Percentiles rank a stretch among this genome's conserved stretches.
Evolutionary conservation across 1,140 invertebrate genomes (phyloP).

Genomic region (Holotrichia oblita): DNA sequence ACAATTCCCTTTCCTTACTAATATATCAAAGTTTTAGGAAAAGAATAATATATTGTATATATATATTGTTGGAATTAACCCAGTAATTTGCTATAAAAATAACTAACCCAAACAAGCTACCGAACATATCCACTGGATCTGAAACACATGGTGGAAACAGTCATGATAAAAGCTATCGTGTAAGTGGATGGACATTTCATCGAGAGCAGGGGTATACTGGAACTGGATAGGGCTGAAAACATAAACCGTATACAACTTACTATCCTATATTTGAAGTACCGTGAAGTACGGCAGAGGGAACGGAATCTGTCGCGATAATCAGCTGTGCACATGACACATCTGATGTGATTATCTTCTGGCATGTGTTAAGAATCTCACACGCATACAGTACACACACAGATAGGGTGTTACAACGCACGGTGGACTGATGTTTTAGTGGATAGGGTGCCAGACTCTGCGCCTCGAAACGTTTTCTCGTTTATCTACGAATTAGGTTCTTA

Average conservation of each 20-base stretch:
- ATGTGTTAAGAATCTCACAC: constrained; percentile 44
- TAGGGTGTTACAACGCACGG: neutral
- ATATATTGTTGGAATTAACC: no score
- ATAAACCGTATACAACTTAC: constrained; percentile 30
- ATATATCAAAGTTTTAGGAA: no score
- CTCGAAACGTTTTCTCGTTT: constrained; percentile 16
- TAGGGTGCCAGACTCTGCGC: neutral
- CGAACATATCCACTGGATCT: neutral
- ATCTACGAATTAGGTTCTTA: constrained; percentile 27
- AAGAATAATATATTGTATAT: no score
- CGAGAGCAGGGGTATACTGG: neutral
- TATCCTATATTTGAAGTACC: neutral
- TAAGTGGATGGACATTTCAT: constrained; percentile 34
- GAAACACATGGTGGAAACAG: constrained; percentile 23
- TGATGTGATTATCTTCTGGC: constrained; percentile 47
- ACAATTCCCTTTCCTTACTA: no score
- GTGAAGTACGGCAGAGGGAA: neutral
- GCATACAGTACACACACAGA: constrained; percentile 16
- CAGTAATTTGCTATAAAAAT: neutral
- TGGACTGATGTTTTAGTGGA: neutral
- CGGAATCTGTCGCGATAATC: constrained; percentile 43
- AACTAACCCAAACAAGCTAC: neutral
- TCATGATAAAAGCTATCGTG: constrained; percentile 5
- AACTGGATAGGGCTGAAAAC: constrained; percentile 28
- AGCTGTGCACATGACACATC: constrained; percentile 49